These are phyloP conservation scores for Caracal caracal DNA, from an alignment of 2,113 vertebrate genomes.

Conservation along the genomic window DNA sequence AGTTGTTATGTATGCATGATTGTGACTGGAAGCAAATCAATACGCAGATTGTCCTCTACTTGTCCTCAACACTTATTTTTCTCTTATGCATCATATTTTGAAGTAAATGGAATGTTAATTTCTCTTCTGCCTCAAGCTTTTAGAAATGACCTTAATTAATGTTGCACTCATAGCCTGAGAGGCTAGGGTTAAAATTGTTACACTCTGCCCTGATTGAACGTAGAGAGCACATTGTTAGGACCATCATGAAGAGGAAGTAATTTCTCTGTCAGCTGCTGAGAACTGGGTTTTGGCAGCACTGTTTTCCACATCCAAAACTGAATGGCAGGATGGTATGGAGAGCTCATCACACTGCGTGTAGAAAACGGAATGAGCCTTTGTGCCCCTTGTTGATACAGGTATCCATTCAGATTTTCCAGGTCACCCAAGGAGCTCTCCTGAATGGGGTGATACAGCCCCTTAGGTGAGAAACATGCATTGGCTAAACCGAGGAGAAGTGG, in stretches of 20 bases:
- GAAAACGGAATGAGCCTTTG: neutral
- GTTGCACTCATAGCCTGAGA: slow-evolving; percentile 4
- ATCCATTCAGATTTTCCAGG: neutral
- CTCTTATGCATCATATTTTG: neutral
- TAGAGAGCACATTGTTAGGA: neutral
- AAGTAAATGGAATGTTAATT: slow-evolving; percentile 55
- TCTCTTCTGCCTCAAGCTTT: slow-evolving; percentile 54
- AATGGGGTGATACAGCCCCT: neutral
- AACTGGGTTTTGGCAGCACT: no score
- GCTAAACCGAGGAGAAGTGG: neutral
- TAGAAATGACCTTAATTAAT: slow-evolving; percentile 56
- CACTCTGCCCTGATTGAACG: neutral
- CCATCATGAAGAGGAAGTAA: accelerated
- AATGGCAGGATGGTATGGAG: neutral
- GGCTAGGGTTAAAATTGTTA: neutral
- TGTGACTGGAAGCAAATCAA: neutral
- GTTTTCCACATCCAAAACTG: neutral
- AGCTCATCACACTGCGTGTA: neutral
- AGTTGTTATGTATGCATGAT: neutral
- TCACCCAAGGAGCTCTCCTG: neutral
- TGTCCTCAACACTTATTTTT: neutral
- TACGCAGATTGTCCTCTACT: neutral
- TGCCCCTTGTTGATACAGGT: neutral
- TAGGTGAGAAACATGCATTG: neutral
- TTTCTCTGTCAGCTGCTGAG: neutral